A percentile compares a stretch with the other conserved stretches of the same genome.
Conservation (phyloP, 2,888 invertebrate species). For the Zele albiditarsus region DNA sequence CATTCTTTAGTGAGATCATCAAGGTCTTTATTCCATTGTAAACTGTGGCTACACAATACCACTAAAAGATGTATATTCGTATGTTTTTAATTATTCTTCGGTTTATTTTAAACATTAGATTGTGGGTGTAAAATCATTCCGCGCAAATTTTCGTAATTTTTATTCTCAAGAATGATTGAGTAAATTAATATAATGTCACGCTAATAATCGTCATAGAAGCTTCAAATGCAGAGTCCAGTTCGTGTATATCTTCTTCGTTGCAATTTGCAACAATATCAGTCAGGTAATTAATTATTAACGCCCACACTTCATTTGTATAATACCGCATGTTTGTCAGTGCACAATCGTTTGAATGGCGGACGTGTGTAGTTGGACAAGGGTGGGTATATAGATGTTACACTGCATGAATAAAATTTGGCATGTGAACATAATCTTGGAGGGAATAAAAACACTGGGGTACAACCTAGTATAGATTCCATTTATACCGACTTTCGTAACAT, state of each 20-base stretch:
- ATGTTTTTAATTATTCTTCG: not conserved
- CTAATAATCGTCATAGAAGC: too few relatives aligned
- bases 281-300: too few relatives aligned
- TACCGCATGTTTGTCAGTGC: not conserved
- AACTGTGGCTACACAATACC: not conserved
- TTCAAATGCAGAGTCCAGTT: too few relatives aligned
- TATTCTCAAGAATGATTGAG: too few relatives aligned
- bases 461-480: not conserved
- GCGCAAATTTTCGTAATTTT: too few relatives aligned
- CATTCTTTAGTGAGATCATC: not conserved
- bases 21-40: not conserved
- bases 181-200: too few relatives aligned
- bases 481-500: not conserved
- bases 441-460: not conserved
- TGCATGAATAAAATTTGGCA: not conserved
- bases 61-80: not conserved
- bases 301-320: too few relatives aligned
- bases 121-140: too few relatives aligned
- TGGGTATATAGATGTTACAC: slow-evolving; percentile 28
- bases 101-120: not conserved
- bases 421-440: not conserved
- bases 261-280: too few relatives aligned
- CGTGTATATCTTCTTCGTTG: too few relatives aligned
- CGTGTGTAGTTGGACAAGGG: not conserved
- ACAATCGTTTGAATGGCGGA: not conserved